Percentiles rank a stretch among this genome's conserved stretches.
These are phyloP conservation scores for Raja brachyura DNA, from an alignment of 2,113 vertebrate species.

Conservation along the genomic window DNA sequence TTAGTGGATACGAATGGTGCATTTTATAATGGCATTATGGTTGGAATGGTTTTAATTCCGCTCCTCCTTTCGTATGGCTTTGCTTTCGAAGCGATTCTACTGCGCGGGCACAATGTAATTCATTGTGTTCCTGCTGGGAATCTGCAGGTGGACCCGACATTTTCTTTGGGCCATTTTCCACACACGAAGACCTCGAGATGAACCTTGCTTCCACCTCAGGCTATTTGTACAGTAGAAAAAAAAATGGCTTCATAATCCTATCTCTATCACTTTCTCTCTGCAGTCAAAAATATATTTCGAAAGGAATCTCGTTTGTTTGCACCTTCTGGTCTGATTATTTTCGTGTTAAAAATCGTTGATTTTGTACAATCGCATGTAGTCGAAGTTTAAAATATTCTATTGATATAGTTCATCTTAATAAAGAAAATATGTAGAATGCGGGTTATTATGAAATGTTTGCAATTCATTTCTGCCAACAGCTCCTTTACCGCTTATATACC, in stretches of 20 bases:
- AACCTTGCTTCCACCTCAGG: conserved; percentile 66
- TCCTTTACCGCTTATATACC: too few species aligned
- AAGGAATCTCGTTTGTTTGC: background rate
- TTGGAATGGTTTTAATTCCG: background rate
- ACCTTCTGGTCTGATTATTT: conserved; percentile 24
- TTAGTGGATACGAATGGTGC: background rate
- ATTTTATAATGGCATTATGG: background rate
- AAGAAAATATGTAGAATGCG: background rate
- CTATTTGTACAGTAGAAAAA: conserved; percentile 61
- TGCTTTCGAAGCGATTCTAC: background rate
- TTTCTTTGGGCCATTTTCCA: conserved; percentile 55
- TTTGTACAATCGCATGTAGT: too few species aligned
- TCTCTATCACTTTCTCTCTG: conserved; percentile 47
- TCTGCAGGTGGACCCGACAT: conserved; percentile 56
- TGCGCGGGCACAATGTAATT: background rate
- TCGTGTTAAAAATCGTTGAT: background rate
- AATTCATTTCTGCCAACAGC: background rate
- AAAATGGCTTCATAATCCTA: conserved; percentile 48
- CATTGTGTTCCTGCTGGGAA: conserved; percentile 43
- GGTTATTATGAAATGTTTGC: background rate
- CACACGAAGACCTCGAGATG: conserved; percentile 69
- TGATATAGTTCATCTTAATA: background rate
- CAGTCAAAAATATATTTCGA: background rate
- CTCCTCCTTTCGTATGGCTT: background rate
- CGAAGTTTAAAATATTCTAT: background rate